phyloP scores from a whole-genome alignment of 2,797 vertebrate species.

The Enteromius viviparus region DNA sequence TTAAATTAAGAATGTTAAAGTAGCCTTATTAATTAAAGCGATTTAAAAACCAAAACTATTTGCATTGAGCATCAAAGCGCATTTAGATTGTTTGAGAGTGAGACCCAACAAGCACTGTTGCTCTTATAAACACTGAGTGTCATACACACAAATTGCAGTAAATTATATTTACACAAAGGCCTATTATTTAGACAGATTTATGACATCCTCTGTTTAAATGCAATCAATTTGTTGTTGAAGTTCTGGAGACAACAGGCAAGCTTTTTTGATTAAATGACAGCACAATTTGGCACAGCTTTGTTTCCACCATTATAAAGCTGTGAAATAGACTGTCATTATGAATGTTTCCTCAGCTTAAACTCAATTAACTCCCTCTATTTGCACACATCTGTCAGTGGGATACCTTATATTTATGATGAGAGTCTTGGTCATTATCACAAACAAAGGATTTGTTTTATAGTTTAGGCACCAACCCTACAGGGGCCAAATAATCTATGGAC shows the following conservation, averaged over 20 bases:
- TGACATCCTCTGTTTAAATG: background rate
- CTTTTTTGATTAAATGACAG: constrained; percentile 1
- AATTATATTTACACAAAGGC: constrained; percentile 25
- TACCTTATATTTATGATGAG: constrained; percentile 16
- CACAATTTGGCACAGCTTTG: constrained; percentile 20
- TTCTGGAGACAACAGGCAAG: constrained; percentile 2
- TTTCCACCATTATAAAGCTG: constrained; percentile 19
- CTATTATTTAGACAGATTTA: constrained; percentile 1
- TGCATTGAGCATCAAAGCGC: background rate
- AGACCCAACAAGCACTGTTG: background rate
- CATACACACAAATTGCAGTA: background rate
- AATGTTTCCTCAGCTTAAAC: constrained; percentile 25
- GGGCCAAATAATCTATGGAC: constrained; percentile 29
- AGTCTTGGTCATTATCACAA: constrained; percentile 26
- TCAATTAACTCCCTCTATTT: constrained; percentile 23
- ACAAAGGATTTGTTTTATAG: constrained; percentile 31
- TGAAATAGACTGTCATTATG: constrained; percentile 16
- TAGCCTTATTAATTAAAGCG: background rate
- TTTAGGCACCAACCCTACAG: constrained; percentile 1
- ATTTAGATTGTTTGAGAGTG: background rate
- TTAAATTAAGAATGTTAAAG: background rate
- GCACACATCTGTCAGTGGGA: constrained; percentile 26
- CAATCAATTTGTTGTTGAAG: background rate
- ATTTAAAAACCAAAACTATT: background rate
- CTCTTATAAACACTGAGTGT: background rate